Conservation (phyloP, 1,140 invertebrate species). For the Manduca sexta region DNA sequence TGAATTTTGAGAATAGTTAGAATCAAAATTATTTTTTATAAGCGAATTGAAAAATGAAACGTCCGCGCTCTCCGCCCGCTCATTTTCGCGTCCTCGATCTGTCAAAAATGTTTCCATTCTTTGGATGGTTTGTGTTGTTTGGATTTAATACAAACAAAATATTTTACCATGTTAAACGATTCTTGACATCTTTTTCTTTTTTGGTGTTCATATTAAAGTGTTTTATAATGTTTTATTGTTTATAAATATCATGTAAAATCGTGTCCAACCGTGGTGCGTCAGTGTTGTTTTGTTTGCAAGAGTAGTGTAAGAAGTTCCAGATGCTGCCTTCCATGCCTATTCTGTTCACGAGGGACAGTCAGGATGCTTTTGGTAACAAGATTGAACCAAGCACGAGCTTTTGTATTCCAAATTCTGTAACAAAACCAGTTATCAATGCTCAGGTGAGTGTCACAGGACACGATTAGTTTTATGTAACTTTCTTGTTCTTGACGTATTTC, state of each 20-base stretch:
- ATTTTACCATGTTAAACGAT: slow-evolving; percentile 18
- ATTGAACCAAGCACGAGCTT: slow-evolving; percentile 52
- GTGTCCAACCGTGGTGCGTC: slow-evolving; percentile 26
- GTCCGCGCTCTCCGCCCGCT: slow-evolving; percentile 20
- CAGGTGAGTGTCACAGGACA: slow-evolving; percentile 38
- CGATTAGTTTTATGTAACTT: slow-evolving; percentile 15
- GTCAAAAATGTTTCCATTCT: slow-evolving; percentile 49
- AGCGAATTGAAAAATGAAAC: slow-evolving; percentile 20
- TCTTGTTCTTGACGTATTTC: neutral
- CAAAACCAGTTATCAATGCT: slow-evolving; percentile 40
- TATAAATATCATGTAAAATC: slow-evolving; percentile 32
- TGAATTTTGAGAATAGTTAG: neutral
- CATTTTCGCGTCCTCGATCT: slow-evolving; percentile 31
- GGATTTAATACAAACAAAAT: slow-evolving; percentile 34
- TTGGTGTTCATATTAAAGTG: slow-evolving; percentile 12
- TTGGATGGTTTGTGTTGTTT: slow-evolving; percentile 36
- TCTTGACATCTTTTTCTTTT: slow-evolving; percentile 18
- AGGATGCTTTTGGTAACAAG: slow-evolving; percentile 62
- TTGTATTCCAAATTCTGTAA: slow-evolving; percentile 37
- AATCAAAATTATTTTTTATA: neutral
- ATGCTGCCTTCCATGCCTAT: slow-evolving; percentile 75
- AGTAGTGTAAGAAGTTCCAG: slow-evolving; percentile 42
- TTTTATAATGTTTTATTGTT: slow-evolving; percentile 21
- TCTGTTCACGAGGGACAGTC: slow-evolving; percentile 60
- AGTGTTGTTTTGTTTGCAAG: slow-evolving; percentile 27